Conservation (phyloP, 2,113 vertebrate genomes). For the Syrrhaptes paradoxus region DNA sequence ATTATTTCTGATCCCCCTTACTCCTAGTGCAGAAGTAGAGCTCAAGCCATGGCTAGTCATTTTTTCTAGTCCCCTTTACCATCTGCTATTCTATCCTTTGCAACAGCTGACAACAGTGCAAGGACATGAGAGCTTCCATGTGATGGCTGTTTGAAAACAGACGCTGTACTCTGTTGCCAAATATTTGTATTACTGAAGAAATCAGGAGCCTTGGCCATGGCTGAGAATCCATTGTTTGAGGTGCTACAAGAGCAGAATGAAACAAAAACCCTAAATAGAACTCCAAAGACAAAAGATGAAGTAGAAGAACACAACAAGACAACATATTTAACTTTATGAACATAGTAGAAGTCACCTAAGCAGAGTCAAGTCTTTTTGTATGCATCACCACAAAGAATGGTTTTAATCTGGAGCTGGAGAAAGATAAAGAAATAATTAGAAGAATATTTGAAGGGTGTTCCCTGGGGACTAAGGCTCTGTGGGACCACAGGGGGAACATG, state of each 20-base stretch:
- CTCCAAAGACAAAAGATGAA: neutral
- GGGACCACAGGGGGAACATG: neutral
- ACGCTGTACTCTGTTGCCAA: slow-evolving; percentile 7
- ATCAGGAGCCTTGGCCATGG: neutral
- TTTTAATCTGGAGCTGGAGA: neutral
- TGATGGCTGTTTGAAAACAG: slow-evolving; percentile 33
- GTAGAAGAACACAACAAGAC: neutral
- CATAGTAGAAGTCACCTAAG: neutral
- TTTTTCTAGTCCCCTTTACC: slow-evolving; percentile 28
- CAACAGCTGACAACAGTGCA: slow-evolving; percentile 19
- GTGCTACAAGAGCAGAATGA: neutral
- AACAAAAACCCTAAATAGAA: slow-evolving; percentile 8
- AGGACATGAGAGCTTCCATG: slow-evolving; percentile 11
- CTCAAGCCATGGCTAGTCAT: neutral
- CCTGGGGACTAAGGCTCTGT: neutral
- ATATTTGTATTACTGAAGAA: slow-evolving; percentile 22
- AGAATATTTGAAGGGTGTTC: neutral
- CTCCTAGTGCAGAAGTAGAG: neutral
- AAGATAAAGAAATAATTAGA: neutral
- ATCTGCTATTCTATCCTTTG: slow-evolving; percentile 41
- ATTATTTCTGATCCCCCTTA: neutral
- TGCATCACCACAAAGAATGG: neutral
- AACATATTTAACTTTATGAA: neutral
- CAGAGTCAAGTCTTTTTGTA: neutral
- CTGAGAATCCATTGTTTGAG: neutral